Percentiles rank a stretch among this genome's conserved stretches.
Conservation (phyloP, 2,113 vertebrate genomes). For the Gambusia holbrooki region DNA sequence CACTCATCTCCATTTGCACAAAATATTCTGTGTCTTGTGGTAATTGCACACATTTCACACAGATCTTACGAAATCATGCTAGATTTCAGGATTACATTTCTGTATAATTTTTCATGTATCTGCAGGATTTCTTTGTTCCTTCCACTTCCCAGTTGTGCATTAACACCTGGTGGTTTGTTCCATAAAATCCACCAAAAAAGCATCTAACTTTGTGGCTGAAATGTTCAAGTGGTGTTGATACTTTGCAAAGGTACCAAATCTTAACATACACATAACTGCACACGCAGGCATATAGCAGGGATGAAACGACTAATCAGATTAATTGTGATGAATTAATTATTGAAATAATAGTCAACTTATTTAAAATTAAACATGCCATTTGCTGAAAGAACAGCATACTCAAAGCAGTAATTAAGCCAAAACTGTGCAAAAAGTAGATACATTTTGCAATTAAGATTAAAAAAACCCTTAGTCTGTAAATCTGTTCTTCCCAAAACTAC, state of each 20-base stretch:
- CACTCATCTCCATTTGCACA: not conserved
- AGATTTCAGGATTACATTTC: not conserved
- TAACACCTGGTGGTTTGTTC: not conserved
- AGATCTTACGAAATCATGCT: not conserved
- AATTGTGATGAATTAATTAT: too few relatives aligned
- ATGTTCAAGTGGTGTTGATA: too few relatives aligned
- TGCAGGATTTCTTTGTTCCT: not conserved
- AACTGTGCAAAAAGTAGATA: too few relatives aligned
- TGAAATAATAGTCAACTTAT: too few relatives aligned
- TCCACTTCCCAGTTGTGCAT: not conserved
- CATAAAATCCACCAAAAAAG: not conserved
- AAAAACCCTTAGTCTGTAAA: too few relatives aligned
- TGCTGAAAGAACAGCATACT: too few relatives aligned
- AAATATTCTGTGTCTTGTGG: not conserved
- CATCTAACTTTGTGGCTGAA: not conserved
- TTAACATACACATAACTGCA: slow-evolving; percentile 8
- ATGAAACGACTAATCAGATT: too few relatives aligned
- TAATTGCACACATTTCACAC: not conserved
- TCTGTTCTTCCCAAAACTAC: too few relatives aligned
- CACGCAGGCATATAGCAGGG: not conserved
- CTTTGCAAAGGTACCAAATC: too few relatives aligned
- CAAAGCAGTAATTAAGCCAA: too few relatives aligned
- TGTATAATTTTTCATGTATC: not conserved
- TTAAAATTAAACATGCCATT: too few relatives aligned
- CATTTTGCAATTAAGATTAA: too few relatives aligned